phyloP scores from a whole-genome alignment of 30 jellyfish, hydroid and myxozoan species.

The Catostylus mosaicus region DNA sequence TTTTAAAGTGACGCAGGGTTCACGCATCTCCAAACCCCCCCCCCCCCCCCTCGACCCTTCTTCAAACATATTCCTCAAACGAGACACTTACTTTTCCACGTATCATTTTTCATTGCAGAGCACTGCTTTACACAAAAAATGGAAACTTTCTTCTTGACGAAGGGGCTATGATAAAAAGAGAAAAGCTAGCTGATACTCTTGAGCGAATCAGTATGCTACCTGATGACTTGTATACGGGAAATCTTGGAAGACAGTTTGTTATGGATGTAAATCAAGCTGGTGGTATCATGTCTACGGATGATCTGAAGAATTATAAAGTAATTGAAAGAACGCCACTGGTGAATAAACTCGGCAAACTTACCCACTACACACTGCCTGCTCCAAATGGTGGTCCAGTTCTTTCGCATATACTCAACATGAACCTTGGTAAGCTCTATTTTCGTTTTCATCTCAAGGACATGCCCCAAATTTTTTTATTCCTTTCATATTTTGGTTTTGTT shows the following conservation, averaged over 20 bases:
- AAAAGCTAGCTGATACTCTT: conserved; percentile 67
- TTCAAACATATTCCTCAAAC: too few relatives aligned
- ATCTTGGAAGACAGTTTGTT: conserved; percentile 50
- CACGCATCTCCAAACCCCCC: too few relatives aligned
- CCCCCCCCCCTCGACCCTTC: too few relatives aligned
- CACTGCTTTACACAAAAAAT: conserved; percentile 30
- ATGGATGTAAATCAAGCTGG: conserved; percentile 65
- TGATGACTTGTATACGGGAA: conserved; percentile 80
- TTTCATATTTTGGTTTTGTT: too few relatives aligned
- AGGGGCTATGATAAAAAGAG: conserved; percentile 34
- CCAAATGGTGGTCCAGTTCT: conserved; percentile 96
- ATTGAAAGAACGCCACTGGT: conserved; percentile 37
- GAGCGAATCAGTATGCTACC: conserved; percentile 62
- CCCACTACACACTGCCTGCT: conserved; percentile 72
- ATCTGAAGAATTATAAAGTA: conserved; percentile 61
- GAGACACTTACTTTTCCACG: too few relatives aligned
- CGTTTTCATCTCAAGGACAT: too few relatives aligned
- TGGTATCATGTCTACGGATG: conserved; percentile 78
- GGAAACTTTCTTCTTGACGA: conserved; percentile 5
- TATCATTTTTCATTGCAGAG: conserved; percentile 29
- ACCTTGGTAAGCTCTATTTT: conserved; percentile 46
- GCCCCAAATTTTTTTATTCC: too few relatives aligned
- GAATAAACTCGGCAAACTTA: conserved; percentile 53
- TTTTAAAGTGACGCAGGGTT: too few relatives aligned
- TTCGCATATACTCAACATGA: conserved; percentile 79